phyloP scores from a whole-genome alignment of 2,113 vertebrate species.

The Cyanoliseus patagonus region DNA sequence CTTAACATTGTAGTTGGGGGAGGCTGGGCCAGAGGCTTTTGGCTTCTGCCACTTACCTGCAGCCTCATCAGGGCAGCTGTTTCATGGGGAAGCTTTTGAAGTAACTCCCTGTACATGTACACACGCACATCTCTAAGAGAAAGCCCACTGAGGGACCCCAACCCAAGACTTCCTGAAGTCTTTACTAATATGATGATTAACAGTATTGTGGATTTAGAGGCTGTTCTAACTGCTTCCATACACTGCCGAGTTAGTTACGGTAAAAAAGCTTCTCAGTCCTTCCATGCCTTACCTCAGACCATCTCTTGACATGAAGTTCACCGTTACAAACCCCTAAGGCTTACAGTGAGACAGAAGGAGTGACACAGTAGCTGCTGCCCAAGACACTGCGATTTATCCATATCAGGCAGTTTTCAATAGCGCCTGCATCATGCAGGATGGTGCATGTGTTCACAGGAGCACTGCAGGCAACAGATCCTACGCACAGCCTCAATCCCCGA shows the following conservation, averaged over 20 bases:
- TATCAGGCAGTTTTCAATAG: fast-evolving
- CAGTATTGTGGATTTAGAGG: not conserved
- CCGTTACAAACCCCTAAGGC: not conserved
- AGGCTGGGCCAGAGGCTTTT: not conserved
- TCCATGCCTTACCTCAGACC: not conserved
- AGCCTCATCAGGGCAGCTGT: not conserved
- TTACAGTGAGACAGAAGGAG: fast-evolving
- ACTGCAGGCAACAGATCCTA: not conserved
- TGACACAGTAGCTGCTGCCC: not conserved
- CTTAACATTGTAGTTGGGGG: fast-evolving
- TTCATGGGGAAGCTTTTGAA: not conserved
- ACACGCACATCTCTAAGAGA: too few relatives aligned
- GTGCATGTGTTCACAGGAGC: fast-evolving
- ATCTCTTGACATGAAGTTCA: not conserved
- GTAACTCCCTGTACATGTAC: fast-evolving
- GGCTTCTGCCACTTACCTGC: fast-evolving
- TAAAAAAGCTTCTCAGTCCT: not conserved
- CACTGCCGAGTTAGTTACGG: not conserved
- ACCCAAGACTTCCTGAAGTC: fast-evolving
- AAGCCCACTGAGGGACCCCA: fast-evolving
- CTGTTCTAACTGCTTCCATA: not conserved
- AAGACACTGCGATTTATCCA: fast-evolving
- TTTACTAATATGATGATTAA: not conserved
- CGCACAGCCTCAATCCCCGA: not conserved
- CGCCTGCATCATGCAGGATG: not conserved